Evolutionary conservation across 1,140 invertebrate species (phyloP), one percentile per base, ranked within the genome.

Genomic region (Ceratoteleas bidentatus): DNA sequence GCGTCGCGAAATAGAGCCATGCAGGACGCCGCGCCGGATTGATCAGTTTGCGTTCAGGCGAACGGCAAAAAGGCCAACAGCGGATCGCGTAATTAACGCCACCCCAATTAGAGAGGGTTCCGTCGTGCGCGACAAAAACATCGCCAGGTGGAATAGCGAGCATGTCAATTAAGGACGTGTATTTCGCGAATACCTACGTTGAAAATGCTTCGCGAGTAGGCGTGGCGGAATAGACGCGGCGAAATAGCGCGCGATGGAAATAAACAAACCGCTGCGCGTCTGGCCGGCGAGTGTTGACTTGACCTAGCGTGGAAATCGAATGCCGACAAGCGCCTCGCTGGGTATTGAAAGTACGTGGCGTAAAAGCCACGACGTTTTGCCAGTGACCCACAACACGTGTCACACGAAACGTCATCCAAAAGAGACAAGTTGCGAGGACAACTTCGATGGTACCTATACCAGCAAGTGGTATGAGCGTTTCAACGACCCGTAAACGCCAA

Each of bases 261-360:
- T 74, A 43, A 60, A 64, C 50, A 50, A 70, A 40, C 34, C 24
- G 45, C 40, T 36, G 61, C 60, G 64, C 56, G 50, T 62, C 45
- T 62, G 60, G 43, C 36, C 14, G 38, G 57, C 36, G 32, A 61
- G 40, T 57, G 43, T 70, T 69, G 68, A 74, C 69, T 65, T 62
- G 66, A 60, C 49, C 33, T 49, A 52, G 56, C 50, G 66, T 79
- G 47, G 38, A 79, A 83, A 83, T 83, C 75, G 65, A 83, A 76
- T 66, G 57, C 58, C 57, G 53, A 68, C 15, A n/a, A 69, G 49
- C 11, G 49, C 49, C 70, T 70, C 49, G 58, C 45, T 45, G 47
- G 24, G 50, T 36, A 57, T 54, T 33, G 40, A 65, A 65, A 77
- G 33, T 32, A 14, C 54, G 38, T 4, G 60, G 45, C 24, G 72